A percentile compares a stretch with the other conserved stretches of the same genome.
These are phyloP conservation scores for Turnix velox DNA, from an alignment of 2,113 vertebrate genomes.

Conservation along the genomic window DNA sequence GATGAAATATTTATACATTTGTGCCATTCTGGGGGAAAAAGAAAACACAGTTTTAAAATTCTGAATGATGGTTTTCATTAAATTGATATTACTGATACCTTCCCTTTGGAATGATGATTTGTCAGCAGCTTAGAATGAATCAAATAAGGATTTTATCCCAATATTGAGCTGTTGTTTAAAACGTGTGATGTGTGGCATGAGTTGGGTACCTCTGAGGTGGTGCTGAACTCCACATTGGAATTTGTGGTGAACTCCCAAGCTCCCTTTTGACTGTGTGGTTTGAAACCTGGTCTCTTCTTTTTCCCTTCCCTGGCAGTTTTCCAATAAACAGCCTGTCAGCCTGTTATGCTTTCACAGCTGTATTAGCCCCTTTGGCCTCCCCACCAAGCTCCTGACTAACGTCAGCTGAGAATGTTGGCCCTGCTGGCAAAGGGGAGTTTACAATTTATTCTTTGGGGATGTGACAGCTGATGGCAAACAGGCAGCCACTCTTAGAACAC, in stretches of 20 bases:
- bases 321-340: constrained; percentile 30
- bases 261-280: neutral
- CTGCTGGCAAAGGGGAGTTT: constrained; percentile 17
- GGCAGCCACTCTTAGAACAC: neutral
- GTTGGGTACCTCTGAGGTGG: neutral
- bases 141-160: neutral
- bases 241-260: neutral
- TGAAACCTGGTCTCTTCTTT: neutral
- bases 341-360: constrained; percentile 26
- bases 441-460: neutral
- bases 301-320: constrained; percentile 25
- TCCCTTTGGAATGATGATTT: neutral
- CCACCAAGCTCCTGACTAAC: constrained; percentile 8
- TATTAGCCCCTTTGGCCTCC: constrained; percentile 10
- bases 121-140: neutral
- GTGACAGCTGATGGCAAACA: neutral
- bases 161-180: neutral
- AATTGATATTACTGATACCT: neutral
- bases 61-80: constrained; percentile 8
- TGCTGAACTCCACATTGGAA: neutral
- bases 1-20: neutral
- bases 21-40: neutral
- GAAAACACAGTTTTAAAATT: neutral
- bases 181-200: neutral
- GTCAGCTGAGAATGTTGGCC: neutral